Conservation (phyloP, 30 jellyfish, hydroid and myxozoan species). For the Hydra vulgaris region DNA sequence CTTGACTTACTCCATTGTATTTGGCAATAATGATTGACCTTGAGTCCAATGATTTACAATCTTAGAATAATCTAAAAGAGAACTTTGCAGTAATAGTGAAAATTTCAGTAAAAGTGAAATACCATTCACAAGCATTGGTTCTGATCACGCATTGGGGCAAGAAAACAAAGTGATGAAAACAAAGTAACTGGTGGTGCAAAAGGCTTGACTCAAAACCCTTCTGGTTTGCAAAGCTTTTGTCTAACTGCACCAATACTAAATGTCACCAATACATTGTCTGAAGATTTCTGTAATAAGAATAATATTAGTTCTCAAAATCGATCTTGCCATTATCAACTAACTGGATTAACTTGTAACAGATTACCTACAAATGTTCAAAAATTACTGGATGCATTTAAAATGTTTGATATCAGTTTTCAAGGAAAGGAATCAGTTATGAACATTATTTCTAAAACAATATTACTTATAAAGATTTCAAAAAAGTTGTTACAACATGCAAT, state of each 20-base stretch:
- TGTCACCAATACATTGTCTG: conserved; percentile 4
- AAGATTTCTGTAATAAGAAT: conserved; percentile 14
- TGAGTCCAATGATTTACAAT: background rate
- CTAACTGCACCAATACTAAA: no score
- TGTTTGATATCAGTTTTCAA: conserved; percentile 19
- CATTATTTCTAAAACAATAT: conserved; percentile 10
- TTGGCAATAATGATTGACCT: conserved; percentile 2
- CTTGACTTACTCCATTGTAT: no score
- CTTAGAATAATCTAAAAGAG: background rate
- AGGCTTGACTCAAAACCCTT: conserved; percentile 20
- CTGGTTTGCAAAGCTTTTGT: conserved; percentile 20
- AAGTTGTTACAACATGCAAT: conserved; percentile 2
- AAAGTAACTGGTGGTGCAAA: conserved; percentile 25
- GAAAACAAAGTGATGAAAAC: conserved; percentile 19
- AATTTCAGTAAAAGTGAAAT: conserved; percentile 7
- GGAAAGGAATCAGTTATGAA: background rate
- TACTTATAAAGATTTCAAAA: background rate
- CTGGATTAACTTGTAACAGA: background rate
- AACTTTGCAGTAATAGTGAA: background rate
- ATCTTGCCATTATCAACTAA: conserved; percentile 11
- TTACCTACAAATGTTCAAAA: background rate
- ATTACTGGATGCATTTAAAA: background rate
- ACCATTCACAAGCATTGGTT: no score
- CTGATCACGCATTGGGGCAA: no score
- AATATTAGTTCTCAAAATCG: background rate